phyloP scores from a whole-genome alignment of 2,113 vertebrate species.

The Eulemur macaco region DNA sequence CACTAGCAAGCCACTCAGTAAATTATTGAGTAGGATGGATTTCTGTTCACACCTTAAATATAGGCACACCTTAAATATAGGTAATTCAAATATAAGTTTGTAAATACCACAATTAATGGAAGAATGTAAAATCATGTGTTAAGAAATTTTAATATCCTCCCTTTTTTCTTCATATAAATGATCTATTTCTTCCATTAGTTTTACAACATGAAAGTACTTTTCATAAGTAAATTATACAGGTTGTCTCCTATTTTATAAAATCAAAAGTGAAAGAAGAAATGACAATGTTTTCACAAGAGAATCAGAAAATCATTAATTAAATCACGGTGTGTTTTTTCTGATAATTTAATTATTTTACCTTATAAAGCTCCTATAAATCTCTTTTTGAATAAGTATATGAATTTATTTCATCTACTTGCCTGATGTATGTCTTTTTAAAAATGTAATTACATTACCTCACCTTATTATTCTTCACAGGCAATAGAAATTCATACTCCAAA shows the following conservation, averaged over 20 bases:
- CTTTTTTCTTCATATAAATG: not conserved
- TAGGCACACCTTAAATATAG: slow-evolving; percentile 49
- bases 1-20: slow-evolving; percentile 65
- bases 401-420: slow-evolving; percentile 39
- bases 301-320: not conserved
- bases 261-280: not conserved
- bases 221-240: not conserved
- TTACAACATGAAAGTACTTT: not conserved
- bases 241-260: not conserved
- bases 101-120: slow-evolving; percentile 74
- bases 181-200: not conserved
- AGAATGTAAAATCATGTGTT: slow-evolving; percentile 46
- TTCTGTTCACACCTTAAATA: slow-evolving; percentile 41
- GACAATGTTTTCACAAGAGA: not conserved
- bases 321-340: not conserved
- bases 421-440: slow-evolving; percentile 13
- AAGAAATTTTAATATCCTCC: slow-evolving; percentile 31
- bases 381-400: slow-evolving; percentile 11
- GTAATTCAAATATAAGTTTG: slow-evolving; percentile 67
- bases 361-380: not conserved
- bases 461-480: slow-evolving; percentile 46
- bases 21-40: slow-evolving; percentile 59
- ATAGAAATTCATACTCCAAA: slow-evolving; percentile 11
- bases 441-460: not conserved
- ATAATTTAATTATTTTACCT: slow-evolving; percentile 51